Evolutionary conservation across 2,888 invertebrate species (phyloP), one percentile per base, ranked within the genome.

Genomic region (Gerris lacustris): DNA sequence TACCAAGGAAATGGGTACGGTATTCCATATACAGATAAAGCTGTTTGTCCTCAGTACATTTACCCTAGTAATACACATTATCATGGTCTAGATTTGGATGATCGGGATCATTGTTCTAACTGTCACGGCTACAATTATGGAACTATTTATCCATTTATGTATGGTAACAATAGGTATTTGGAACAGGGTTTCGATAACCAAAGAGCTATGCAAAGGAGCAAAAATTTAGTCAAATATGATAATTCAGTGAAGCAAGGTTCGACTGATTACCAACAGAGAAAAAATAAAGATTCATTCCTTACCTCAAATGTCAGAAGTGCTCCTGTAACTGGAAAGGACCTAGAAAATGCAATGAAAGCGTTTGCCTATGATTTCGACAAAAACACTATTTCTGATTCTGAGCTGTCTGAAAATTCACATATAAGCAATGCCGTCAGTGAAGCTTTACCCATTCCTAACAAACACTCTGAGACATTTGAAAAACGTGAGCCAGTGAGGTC

Each of bases 301-400:
- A 31, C 31, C 31, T 11, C 11, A 2, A 55, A 55, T 55, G 55
- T 55, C 64, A 64, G 17, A 64, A 9, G 17, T 18, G 9, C 11
- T 17, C 64, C 18, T 17, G 31, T 64, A n/a, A 9, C 64, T 7
- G 17, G 7, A 17, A 64, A 7, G 9, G 85, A 85, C 74, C 75
- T 86, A 68, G 86, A 86, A 76, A 85, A 85, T 69, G 84, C 83
- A 0, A 76, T 86, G 6, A 84, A 84, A 77, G 84, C 83, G 44
- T 76, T 86, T 67, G 82, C 82, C 71, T 84, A 83, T 73, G 78
- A 76, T 69, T 79, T 81, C 1, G 80, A 82, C 47, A 71, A 70
- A 44, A 63, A 71, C 0, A 66, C 71, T 7, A 45, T 73, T 43
- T 69, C 73, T 7, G 73, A 73, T 17, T 66, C 18, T 15, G 71